Evolutionary conservation across 2,113 vertebrate genomes (phyloP).

Genomic region (Thamnophis sirtalis): DNA sequence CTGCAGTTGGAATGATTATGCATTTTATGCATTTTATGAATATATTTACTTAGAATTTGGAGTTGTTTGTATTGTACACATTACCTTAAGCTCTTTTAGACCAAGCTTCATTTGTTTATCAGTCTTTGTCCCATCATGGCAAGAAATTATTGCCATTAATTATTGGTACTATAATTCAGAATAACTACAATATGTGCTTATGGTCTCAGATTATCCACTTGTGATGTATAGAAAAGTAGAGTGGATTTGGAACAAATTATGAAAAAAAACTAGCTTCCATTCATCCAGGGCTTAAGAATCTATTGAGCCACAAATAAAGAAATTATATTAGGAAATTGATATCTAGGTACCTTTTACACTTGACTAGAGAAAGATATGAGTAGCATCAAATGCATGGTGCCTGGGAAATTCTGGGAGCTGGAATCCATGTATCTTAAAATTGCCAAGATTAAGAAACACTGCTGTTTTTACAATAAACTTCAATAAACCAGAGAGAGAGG

Average conservation of each 20-base stretch:
- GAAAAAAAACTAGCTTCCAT: neutral
- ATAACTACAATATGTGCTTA: neutral
- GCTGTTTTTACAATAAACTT: neutral
- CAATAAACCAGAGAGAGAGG: neutral
- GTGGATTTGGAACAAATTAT: neutral
- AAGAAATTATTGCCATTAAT: neutral
- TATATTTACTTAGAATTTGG: neutral
- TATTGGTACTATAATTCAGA: neutral
- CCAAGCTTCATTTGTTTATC: neutral
- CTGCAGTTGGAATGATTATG: neutral
- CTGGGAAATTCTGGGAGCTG: neutral
- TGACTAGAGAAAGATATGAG: constrained; percentile 26
- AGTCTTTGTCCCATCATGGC: neutral
- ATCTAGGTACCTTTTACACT: neutral
- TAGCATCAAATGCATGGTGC: neutral
- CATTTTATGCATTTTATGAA: neutral
- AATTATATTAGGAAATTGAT: neutral
- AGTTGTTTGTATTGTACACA: neutral
- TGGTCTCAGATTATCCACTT: neutral
- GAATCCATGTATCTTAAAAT: neutral
- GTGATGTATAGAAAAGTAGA: neutral
- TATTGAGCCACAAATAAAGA: neutral
- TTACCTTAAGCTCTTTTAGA: neutral
- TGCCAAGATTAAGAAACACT: neutral
- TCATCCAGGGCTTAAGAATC: neutral